Percentiles rank a stretch among this genome's conserved stretches.
Conservation (phyloP, 2,797 vertebrate genomes). For the Lophotriccus pileatus region DNA sequence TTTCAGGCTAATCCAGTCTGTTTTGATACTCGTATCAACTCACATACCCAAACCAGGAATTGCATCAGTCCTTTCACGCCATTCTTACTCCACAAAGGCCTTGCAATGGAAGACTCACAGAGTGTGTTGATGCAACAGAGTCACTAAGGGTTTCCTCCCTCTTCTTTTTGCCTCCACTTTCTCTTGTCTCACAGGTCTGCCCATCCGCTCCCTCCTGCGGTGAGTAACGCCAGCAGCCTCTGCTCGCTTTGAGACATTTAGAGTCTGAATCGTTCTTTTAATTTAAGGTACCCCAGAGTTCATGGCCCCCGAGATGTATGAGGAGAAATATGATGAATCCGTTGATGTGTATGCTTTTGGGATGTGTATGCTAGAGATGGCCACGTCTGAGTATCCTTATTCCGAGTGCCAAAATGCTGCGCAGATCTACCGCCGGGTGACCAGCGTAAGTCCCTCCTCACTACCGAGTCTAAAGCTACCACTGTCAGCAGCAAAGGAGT, state of each 20-base stretch:
- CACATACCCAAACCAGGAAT: not conserved
- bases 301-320: slow-evolving; percentile 99
- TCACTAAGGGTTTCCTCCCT: slow-evolving; percentile 88
- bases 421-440: slow-evolving; percentile 98
- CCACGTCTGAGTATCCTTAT: slow-evolving; percentile 98
- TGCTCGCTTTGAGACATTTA: slow-evolving; percentile 83
- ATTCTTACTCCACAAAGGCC: slow-evolving; percentile 73
- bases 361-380: slow-evolving; percentile 99
- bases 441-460: slow-evolving; percentile 90
- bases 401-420: slow-evolving; percentile 99
- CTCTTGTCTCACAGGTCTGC: slow-evolving; percentile 74
- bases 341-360: slow-evolving; percentile 99
- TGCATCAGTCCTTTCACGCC: not conserved
- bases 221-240: slow-evolving; percentile 75
- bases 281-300: slow-evolving; percentile 99
- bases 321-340: slow-evolving; percentile 98
- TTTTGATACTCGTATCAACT: not conserved
- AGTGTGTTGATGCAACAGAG: slow-evolving; percentile 78
- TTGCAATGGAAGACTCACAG: slow-evolving; percentile 88
- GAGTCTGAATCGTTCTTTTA: slow-evolving; percentile 99
- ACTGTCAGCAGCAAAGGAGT: not conserved
- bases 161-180: slow-evolving; percentile 77
- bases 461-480: slow-evolving; percentile 21
- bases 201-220: slow-evolving; percentile 52
- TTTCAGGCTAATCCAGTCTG: slow-evolving; percentile 28